Percentiles rank a stretch among this genome's conserved stretches.
Evolutionary conservation across 35 echinoderm and acorn worm species (phyloP).

Genomic region (Strongylocentrotus purpuratus): DNA sequence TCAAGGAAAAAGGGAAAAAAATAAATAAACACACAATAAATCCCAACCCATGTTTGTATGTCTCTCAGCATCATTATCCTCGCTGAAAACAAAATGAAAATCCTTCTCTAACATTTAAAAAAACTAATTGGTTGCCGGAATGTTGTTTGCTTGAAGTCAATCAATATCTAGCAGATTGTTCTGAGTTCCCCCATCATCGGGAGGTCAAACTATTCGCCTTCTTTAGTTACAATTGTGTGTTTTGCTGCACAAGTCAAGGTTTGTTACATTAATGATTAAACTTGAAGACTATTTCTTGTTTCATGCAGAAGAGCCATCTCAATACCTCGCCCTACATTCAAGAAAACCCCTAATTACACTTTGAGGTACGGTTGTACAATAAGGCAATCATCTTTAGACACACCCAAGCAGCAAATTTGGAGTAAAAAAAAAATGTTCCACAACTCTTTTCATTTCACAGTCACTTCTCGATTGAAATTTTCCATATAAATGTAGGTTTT

Average conservation of each 20-base stretch:
- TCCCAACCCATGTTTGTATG: constrained; percentile 52
- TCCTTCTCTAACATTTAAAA: constrained; percentile 24
- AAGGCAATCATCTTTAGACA: constrained; percentile 27
- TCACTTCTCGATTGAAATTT: not conserved
- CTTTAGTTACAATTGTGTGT: constrained; percentile 30
- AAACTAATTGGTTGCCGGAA: constrained; percentile 59
- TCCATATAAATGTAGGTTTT: not conserved
- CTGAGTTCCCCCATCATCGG: not conserved
- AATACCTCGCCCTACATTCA: not conserved
- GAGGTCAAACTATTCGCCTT: constrained; percentile 15
- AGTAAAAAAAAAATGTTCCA: not conserved
- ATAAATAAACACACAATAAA: constrained; percentile 37
- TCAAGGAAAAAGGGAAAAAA: not conserved
- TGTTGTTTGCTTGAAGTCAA: constrained; percentile 47
- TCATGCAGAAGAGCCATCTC: constrained; percentile 17
- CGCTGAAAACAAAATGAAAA: not conserved
- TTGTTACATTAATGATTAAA: constrained; percentile 1
- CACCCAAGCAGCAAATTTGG: constrained; percentile 22
- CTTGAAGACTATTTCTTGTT: constrained; percentile 20
- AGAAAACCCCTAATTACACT: constrained; percentile 13
- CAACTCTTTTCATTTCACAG: not conserved
- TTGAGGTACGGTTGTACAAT: constrained; percentile 37
- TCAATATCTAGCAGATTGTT: constrained; percentile 33
- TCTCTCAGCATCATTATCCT: constrained; percentile 16
- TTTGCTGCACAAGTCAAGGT: constrained; percentile 49